A percentile compares a stretch with the other conserved stretches of the same genome.
These are phyloP conservation scores for Ceryle rudis DNA, from an alignment of 2,797 vertebrate species.

Conservation along the genomic window DNA sequence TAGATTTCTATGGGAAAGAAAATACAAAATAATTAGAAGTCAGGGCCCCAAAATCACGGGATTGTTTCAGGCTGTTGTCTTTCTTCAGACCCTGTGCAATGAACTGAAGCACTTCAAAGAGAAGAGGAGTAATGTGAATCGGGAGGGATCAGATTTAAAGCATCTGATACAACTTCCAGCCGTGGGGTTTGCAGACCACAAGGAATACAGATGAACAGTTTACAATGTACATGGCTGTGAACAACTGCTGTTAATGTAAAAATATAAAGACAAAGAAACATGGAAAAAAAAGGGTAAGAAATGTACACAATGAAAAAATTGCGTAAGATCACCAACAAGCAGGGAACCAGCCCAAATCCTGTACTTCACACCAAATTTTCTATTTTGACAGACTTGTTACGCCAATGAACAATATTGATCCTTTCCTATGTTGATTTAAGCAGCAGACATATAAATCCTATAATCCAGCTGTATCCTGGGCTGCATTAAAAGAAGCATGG, in stretches of 20 bases:
- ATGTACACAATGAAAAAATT: accelerated
- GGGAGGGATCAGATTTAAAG: neutral
- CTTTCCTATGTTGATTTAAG: neutral
- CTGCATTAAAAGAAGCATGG: too few relatives aligned
- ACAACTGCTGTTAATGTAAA: neutral
- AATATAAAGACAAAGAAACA: neutral
- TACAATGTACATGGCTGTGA: neutral
- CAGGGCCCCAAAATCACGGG: neutral
- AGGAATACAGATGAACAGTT: neutral
- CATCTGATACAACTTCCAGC: neutral
- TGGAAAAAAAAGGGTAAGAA: neutral
- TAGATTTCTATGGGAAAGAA: neutral
- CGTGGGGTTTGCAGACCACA: neutral
- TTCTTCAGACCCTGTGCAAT: neutral
- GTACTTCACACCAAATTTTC: neutral
- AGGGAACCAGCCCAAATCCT: neutral
- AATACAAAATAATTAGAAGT: neutral
- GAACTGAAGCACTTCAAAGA: neutral
- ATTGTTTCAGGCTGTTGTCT: neutral
- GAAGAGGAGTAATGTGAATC: neutral
- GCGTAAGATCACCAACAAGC: neutral
- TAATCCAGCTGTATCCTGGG: too few relatives aligned
- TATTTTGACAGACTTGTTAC: neutral
- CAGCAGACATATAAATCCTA: neutral
- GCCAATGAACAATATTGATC: neutral